phyloP scores from a whole-genome alignment of 2,888 invertebrate species.

The Cantharis flavilabris region DNA sequence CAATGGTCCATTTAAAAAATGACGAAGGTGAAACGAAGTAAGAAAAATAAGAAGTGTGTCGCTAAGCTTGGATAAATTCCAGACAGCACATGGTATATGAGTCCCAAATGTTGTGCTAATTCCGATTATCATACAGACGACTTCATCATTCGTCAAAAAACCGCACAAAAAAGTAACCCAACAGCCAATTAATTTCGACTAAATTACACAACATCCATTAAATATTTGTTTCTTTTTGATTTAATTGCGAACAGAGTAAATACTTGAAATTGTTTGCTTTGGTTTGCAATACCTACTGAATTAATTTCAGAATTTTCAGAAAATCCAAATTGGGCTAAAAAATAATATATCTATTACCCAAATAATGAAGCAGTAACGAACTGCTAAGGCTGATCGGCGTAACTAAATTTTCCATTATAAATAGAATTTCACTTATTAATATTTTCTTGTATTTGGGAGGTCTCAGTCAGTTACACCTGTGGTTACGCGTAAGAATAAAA shows the following conservation, averaged over 20 bases:
- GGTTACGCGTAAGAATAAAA: neutral
- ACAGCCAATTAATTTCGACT: slow-evolving; percentile 20
- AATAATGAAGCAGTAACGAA: too few relatives aligned
- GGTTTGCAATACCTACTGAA: neutral
- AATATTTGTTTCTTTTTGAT: neutral
- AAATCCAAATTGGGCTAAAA: too few relatives aligned
- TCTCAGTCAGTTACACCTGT: neutral
- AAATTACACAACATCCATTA: slow-evolving; percentile 8
- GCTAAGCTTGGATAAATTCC: slow-evolving; percentile 19
- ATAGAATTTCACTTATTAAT: neutral
- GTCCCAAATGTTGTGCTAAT: slow-evolving; percentile 23
- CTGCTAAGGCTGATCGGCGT: too few relatives aligned
- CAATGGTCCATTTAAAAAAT: neutral
- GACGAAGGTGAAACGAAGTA: neutral
- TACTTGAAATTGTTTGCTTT: neutral
- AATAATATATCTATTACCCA: too few relatives aligned
- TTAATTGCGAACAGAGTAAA: neutral
- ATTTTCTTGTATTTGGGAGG: neutral
- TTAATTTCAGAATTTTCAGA: too few relatives aligned
- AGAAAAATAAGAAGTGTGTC: slow-evolving; percentile 5
- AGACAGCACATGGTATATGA: slow-evolving; percentile 24
- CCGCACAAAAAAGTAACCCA: slow-evolving; percentile 5
- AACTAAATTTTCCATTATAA: neutral
- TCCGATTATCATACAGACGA: slow-evolving; percentile 17
- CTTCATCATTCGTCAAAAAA: slow-evolving; percentile 22